Evolutionary conservation across 2,888 invertebrate species (phyloP).

Genomic region (Entomobrya proxima): DNA sequence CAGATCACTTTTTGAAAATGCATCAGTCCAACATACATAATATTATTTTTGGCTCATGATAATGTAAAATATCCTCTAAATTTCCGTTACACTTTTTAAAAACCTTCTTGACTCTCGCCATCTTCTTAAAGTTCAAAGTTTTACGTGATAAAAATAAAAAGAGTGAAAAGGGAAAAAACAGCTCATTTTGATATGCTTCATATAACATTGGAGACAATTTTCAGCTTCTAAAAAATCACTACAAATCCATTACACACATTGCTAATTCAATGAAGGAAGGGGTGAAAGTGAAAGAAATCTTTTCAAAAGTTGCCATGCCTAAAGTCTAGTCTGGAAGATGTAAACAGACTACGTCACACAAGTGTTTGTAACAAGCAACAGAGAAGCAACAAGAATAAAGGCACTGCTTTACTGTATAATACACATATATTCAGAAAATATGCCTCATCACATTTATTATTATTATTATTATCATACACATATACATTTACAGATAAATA

Average conservation of each 20-base stretch:
- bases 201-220: not conserved
- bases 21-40: no score
- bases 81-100: no score
- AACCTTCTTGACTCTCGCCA: not conserved
- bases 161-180: no score
- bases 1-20: no score
- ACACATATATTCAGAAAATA: not conserved
- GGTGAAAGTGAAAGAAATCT: not conserved
- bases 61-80: no score
- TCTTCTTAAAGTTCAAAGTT: not conserved
- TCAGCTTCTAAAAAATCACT: conserved; percentile 42
- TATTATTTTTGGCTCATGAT: no score
- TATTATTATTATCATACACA: not conserved
- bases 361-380: not conserved
- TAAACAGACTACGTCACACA: not conserved
- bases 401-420: not conserved
- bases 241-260: conserved; percentile 41
- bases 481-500: conserved; percentile 35
- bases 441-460: conserved; percentile 52
- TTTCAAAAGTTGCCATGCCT: not conserved
- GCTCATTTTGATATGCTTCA: not conserved
- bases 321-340: not conserved
- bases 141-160: conserved; percentile 20
- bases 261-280: conserved; percentile 10
- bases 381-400: not conserved